Evolutionary conservation across 2,888 invertebrate species (phyloP).

Genomic region (Drosophila anomalata): DNA sequence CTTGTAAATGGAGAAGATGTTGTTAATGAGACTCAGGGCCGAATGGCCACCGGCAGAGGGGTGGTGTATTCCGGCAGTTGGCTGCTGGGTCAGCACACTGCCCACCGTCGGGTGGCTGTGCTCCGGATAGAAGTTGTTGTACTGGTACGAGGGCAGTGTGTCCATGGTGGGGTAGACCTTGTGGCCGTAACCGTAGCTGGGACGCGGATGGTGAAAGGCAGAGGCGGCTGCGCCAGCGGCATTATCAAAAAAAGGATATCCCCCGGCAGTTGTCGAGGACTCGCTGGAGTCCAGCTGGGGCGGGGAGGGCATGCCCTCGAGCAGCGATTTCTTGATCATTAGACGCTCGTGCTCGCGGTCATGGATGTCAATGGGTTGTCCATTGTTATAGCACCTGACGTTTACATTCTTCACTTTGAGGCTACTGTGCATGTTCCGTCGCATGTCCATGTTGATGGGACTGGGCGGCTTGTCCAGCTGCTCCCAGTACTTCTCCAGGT

Average conservation of each 20-base stretch:
- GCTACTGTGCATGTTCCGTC: constrained; percentile 83
- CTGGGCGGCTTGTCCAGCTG: constrained; percentile 83
- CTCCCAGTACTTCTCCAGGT: constrained; percentile 84
- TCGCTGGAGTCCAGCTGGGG: constrained; percentile 76
- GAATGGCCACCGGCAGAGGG: constrained; percentile 81
- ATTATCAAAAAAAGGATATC: constrained; percentile 82
- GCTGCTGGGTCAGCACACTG: constrained; percentile 79
- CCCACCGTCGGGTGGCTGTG: constrained; percentile 60
- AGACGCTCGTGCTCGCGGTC: constrained; percentile 83
- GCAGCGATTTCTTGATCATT: constrained; percentile 83
- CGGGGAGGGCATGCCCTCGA: constrained; percentile 83
- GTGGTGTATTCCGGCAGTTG: constrained; percentile 76
- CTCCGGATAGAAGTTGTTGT: constrained; percentile 83
- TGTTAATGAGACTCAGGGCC: constrained; percentile 83
- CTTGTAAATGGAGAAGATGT: constrained; percentile 84
- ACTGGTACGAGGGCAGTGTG: constrained; percentile 82
- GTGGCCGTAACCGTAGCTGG: constrained; percentile 70
- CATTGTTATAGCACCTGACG: constrained; percentile 83
- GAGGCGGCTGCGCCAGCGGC: constrained; percentile 55
- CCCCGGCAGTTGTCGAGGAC: constrained; percentile 57
- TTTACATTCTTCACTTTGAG: constrained; percentile 83
- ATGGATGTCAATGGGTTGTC: constrained; percentile 82
- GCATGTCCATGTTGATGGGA: constrained; percentile 83
- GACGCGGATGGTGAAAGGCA: constrained; percentile 30
- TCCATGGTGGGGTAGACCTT: constrained; percentile 82